These are phyloP conservation scores for Drosophila kikkawai DNA, from an alignment of 1,140 invertebrate species.

Conservation along the genomic window DNA sequence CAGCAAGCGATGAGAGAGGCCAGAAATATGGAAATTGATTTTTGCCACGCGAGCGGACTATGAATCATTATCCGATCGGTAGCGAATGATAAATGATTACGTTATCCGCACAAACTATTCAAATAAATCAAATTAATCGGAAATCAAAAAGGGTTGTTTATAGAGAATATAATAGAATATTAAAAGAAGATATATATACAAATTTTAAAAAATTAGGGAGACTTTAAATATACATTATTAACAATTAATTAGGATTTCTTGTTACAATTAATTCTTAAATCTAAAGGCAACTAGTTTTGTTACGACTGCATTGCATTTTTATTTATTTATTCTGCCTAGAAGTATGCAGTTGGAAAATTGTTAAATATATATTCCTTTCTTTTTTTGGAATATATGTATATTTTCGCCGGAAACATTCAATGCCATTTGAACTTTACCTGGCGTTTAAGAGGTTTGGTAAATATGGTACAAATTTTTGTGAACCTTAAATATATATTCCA, in stretches of 20 bases:
- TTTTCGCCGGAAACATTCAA: too few species aligned
- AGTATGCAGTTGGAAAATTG: not conserved
- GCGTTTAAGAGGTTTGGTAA: too few species aligned
- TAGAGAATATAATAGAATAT: not conserved
- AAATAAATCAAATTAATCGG: not conserved
- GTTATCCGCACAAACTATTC: not conserved
- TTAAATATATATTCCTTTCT: not conserved
- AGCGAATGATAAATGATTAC: not conserved
- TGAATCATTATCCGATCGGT: conserved; percentile 33
- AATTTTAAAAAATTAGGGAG: not conserved
- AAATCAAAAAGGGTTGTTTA: not conserved
- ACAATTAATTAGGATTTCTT: not conserved
- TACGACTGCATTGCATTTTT: not conserved
- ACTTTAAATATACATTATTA: not conserved
- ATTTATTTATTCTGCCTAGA: not conserved
- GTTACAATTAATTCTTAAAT: not conserved
- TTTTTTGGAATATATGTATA: too few species aligned
- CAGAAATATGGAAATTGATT: conserved; percentile 33
- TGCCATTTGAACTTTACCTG: too few species aligned
- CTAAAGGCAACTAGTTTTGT: not conserved
- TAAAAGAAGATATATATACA: not conserved
- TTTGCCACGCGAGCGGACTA: conserved; percentile 4
- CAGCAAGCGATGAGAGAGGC: conserved; percentile 10
- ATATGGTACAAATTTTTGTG: too few species aligned
- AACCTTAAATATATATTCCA: too few species aligned